Conservation (phyloP, 2,113 vertebrate genomes). For the Monopterus albus region DNA sequence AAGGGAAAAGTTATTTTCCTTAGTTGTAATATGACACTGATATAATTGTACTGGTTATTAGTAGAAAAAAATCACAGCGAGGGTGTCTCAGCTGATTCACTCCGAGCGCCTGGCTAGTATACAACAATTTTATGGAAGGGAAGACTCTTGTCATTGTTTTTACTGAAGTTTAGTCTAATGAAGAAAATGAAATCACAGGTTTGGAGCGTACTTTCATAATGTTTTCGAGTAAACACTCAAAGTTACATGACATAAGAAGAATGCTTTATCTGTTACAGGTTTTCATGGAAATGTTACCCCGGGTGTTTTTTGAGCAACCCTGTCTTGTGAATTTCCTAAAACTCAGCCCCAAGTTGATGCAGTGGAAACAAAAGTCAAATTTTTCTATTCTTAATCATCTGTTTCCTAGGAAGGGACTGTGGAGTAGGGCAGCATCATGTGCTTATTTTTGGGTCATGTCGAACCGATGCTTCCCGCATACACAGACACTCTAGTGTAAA, state of each 20-base stretch:
- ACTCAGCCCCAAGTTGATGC: slow-evolving; percentile 37
- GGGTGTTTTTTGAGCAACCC: slow-evolving; percentile 24
- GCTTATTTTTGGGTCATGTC: slow-evolving; percentile 58
- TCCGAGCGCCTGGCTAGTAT: neutral
- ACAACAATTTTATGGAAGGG: neutral
- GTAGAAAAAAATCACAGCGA: too few species aligned
- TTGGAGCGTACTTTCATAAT: neutral
- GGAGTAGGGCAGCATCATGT: slow-evolving; percentile 42
- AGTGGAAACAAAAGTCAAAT: slow-evolving; percentile 63
- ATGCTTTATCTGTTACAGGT: slow-evolving; percentile 37
- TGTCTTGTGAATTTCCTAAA: slow-evolving; percentile 64
- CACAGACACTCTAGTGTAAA: slow-evolving; percentile 19
- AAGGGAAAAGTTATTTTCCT: neutral
- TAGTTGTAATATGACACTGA: neutral
- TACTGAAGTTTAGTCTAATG: too few species aligned
- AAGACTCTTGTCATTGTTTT: neutral
- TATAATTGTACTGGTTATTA: neutral
- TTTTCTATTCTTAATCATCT: slow-evolving; percentile 59
- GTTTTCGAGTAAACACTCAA: slow-evolving; percentile 42
- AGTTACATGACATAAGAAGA: slow-evolving; percentile 27
- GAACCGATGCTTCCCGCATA: slow-evolving; percentile 55
- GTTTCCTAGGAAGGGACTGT: slow-evolving; percentile 69
- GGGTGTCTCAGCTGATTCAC: neutral
- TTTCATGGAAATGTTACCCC: slow-evolving; percentile 44
- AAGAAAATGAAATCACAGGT: slow-evolving; percentile 2